Conservation (phyloP, 2,888 invertebrate species). For the Eupithecia insigniata region DNA sequence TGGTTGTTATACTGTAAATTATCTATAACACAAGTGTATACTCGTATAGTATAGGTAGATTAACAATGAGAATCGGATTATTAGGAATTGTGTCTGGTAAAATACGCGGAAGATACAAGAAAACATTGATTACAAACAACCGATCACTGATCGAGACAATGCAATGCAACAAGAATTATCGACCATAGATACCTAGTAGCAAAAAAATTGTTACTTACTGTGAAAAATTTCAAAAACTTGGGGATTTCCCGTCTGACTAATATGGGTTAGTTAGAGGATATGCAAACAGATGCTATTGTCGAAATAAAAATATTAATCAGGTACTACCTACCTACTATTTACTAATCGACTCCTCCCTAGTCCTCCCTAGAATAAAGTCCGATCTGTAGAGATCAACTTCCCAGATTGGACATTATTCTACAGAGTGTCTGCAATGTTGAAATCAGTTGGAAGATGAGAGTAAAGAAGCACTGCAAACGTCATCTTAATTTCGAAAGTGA, state of each 20-base stretch:
- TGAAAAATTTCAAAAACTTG: slow-evolving; percentile 33
- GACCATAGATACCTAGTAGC: slow-evolving; percentile 1
- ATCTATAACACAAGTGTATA: background rate
- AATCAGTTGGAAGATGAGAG: background rate
- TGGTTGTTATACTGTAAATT: background rate
- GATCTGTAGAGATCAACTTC: too few relatives aligned
- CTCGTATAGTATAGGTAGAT: too few relatives aligned
- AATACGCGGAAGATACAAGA: slow-evolving; percentile 6
- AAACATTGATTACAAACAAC: background rate
- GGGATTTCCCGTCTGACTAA: slow-evolving; percentile 36
- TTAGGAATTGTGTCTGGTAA: background rate
- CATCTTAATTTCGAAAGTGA: background rate
- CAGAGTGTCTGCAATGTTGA: too few relatives aligned
- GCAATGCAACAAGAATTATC: slow-evolving; percentile 17
- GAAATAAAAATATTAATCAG: background rate
- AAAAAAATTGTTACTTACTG: slow-evolving; percentile 38
- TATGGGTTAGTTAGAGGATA: slow-evolving; percentile 21
- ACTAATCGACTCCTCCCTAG: too few relatives aligned
- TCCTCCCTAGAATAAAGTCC: too few relatives aligned
- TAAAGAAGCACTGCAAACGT: background rate
- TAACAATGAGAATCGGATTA: background rate
- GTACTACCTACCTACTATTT: too few relatives aligned
- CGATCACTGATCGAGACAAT: background rate
- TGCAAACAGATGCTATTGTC: background rate
- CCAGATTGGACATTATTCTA: too few relatives aligned